These are phyloP conservation scores for Drosophila formosana DNA, from an alignment of 2,888 invertebrate species.

Conservation along the genomic window DNA sequence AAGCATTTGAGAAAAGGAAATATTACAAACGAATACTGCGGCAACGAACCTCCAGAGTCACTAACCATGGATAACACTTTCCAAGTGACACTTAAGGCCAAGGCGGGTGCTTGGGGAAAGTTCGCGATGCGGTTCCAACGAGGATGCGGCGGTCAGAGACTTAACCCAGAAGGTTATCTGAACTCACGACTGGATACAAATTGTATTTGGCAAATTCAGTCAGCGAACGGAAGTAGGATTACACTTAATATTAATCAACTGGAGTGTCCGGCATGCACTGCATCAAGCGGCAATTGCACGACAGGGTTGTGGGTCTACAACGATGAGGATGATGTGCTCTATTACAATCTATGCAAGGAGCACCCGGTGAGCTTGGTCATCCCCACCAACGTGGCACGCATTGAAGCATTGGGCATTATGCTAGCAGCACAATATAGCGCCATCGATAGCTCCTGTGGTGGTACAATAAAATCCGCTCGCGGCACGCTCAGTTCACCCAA, in stretches of 20 bases:
- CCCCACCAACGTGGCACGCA: conserved; percentile 49
- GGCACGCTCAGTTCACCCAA: conserved; percentile 90
- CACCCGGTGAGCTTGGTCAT: conserved; percentile 63
- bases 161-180: conserved; percentile 60
- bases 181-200: conserved; percentile 64
- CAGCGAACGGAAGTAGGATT: conserved; percentile 59
- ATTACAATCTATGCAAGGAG: conserved; percentile 57
- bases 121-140: conserved; percentile 68
- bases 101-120: conserved; percentile 81
- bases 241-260: conserved; percentile 71
- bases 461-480: conserved; percentile 87
- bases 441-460: conserved; percentile 89
- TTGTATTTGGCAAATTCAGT: conserved; percentile 31
- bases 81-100: conserved; percentile 88
- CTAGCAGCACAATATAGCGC: conserved; percentile 85
- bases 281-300: conserved; percentile 45
- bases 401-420: conserved; percentile 56
- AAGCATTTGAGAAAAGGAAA: conserved; percentile 48
- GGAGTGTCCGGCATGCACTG: conserved; percentile 70
- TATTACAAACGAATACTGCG: conserved; percentile 87
- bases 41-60: conserved; percentile 85
- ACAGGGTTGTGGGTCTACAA: conserved; percentile 58
- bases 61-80: conserved; percentile 87
- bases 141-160: conserved; percentile 66
- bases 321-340: conserved; percentile 43